A percentile compares a stretch with the other conserved stretches of the same genome.
Conservation (phyloP, 2,113 vertebrate species). For the Lophura nycthemera region DNA sequence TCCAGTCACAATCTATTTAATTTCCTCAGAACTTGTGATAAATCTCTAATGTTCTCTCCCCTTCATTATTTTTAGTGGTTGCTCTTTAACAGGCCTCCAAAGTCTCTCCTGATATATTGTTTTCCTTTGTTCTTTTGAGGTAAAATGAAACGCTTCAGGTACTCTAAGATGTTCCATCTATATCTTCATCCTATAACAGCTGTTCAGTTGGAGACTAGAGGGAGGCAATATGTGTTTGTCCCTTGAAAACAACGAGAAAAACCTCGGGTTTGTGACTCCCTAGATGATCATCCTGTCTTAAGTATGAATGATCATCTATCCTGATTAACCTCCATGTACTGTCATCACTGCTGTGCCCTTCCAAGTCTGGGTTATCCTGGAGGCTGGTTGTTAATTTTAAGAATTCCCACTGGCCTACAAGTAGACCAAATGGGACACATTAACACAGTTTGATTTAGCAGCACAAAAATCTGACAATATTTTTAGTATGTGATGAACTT, state of each 20-base stretch:
- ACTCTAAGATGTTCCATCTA: not conserved
- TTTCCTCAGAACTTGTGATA: not conserved
- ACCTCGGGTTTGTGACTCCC: not conserved
- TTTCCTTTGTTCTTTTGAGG: not conserved
- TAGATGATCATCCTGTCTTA: not conserved
- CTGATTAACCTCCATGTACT: not conserved
- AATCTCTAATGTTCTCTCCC: not conserved
- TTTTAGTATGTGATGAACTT: not conserved
- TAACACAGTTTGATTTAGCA: slow-evolving; percentile 16
- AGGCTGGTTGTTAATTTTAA: slow-evolving; percentile 33
- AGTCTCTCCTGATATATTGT: not conserved
- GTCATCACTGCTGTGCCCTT: not conserved
- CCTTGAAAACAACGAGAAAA: not conserved
- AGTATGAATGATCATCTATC: not conserved
- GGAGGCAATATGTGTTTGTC: not conserved
- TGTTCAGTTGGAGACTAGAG: not conserved
- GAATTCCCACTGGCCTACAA: not conserved
- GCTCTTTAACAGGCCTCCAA: not conserved
- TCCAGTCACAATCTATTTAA: not conserved
- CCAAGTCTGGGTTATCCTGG: slow-evolving; percentile 5
- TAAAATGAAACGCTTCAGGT: not conserved
- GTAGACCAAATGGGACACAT: not conserved
- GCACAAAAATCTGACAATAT: slow-evolving; percentile 18
- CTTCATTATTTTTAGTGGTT: not conserved
- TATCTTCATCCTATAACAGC: not conserved